These are phyloP conservation scores for Cyanoderma ruficeps DNA, from an alignment of 2,113 vertebrate genomes.

Conservation along the genomic window DNA sequence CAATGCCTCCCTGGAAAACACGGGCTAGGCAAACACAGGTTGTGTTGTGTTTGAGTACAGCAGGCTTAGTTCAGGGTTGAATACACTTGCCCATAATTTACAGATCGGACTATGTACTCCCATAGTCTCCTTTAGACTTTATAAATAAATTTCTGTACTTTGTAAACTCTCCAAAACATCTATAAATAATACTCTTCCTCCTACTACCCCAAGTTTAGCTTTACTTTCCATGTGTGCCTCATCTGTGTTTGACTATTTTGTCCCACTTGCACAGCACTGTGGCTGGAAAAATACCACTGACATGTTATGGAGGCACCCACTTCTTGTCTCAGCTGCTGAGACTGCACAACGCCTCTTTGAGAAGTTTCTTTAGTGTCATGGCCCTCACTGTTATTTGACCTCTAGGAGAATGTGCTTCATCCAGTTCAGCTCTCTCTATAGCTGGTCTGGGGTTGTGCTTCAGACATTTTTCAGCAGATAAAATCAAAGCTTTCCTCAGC, in stretches of 20 bases:
- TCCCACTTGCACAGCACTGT: background rate
- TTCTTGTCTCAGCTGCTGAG: background rate
- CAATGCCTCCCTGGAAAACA: background rate
- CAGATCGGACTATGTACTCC: background rate
- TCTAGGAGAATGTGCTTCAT: background rate
- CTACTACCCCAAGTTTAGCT: background rate
- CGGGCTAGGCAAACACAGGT: background rate
- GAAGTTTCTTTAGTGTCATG: background rate
- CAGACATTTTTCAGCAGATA: background rate
- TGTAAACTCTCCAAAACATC: background rate
- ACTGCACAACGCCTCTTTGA: background rate
- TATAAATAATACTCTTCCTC: background rate
- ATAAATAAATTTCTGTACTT: background rate
- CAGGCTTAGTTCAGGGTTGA: background rate
- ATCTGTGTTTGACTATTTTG: background rate
- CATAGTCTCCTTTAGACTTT: background rate
- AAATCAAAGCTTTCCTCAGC: background rate
- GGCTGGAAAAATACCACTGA: background rate
- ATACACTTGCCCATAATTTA: background rate
- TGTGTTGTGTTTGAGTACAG: background rate
- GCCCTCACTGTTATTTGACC: background rate
- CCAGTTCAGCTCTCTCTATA: background rate
- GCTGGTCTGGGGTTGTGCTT: background rate
- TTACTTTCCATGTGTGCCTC: background rate
- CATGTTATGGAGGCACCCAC: background rate